A percentile compares a stretch with the other conserved stretches of the same genome.
Conservation (phyloP, 2,888 invertebrate genomes). For the Dorcus hopei region DNA sequence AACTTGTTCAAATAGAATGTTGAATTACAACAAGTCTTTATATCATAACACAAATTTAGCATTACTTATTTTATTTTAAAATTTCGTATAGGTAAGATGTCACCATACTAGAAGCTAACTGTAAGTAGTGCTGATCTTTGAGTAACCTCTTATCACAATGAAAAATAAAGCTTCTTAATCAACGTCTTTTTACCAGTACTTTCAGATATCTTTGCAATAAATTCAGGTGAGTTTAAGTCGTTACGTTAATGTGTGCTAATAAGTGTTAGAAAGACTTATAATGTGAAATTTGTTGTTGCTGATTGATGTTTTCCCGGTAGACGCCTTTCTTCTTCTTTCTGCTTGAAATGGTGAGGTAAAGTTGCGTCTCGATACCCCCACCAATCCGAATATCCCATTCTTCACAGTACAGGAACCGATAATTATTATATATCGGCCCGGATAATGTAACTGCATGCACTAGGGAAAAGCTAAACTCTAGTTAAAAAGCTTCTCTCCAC, state of each 20-base stretch:
- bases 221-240: not conserved
- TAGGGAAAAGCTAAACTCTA: not conserved
- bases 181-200: not conserved
- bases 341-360: not conserved
- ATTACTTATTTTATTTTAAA: too few relatives aligned
- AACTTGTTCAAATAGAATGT: too few relatives aligned
- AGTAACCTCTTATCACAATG: too few relatives aligned
- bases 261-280: not conserved
- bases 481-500: not conserved
- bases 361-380: not conserved
- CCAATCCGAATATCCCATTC: not conserved
- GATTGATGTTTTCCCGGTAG: not conserved
- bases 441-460: not conserved
- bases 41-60: too few relatives aligned
- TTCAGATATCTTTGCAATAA: not conserved
- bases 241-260: not conserved
- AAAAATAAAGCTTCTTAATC: too few relatives aligned
- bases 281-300: not conserved
- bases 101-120: too few relatives aligned
- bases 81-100: too few relatives aligned
- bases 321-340: not conserved
- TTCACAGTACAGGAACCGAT: not conserved
- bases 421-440: not conserved
- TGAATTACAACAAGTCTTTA: too few relatives aligned
- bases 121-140: too few relatives aligned